Evolutionary conservation across 64 coral and sea anemone species (phyloP).

Genomic region (Porites lutea): DNA sequence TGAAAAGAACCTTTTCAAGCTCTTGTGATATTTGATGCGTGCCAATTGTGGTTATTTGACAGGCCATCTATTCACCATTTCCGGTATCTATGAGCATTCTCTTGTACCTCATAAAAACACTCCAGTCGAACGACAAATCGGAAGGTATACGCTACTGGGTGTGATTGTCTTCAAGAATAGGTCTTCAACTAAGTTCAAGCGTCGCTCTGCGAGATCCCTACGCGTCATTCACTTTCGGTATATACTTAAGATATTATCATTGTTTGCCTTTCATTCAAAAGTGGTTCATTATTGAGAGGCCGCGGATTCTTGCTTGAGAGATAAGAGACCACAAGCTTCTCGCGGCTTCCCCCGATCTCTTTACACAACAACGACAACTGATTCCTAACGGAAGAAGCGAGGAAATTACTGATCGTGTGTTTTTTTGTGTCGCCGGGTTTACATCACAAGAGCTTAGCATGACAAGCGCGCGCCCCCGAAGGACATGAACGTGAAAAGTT

Average conservation of each 20-base stretch:
- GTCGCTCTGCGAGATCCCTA: not conserved
- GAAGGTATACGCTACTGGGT: not conserved
- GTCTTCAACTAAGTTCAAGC: not conserved
- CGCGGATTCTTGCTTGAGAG: slow-evolving; percentile 64
- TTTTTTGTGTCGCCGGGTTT: not conserved
- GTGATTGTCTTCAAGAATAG: not conserved
- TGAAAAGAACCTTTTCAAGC: not conserved
- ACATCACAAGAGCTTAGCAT: not conserved
- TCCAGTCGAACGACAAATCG: not conserved
- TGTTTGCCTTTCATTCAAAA: slow-evolving; percentile 81
- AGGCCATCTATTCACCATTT: slow-evolving; percentile 47
- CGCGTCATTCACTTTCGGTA: not conserved
- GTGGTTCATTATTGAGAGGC: slow-evolving; percentile 79
- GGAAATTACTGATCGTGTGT: not conserved
- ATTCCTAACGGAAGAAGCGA: not conserved
- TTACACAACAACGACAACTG: slow-evolving; percentile 5
- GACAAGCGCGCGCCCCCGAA: not conserved
- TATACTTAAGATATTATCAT: slow-evolving; percentile 49
- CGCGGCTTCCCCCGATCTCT: slow-evolving; percentile 28
- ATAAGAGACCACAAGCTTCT: slow-evolving; percentile 69
- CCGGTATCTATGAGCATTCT: slow-evolving; percentile 43
- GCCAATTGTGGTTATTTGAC: slow-evolving; percentile 45
- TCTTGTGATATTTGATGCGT: slow-evolving; percentile 53
- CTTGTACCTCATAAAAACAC: slow-evolving; percentile 25
- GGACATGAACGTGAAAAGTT: slow-evolving; percentile 27